Conservation (phyloP, 1,140 invertebrate species). For the Physella acuta region DNA sequence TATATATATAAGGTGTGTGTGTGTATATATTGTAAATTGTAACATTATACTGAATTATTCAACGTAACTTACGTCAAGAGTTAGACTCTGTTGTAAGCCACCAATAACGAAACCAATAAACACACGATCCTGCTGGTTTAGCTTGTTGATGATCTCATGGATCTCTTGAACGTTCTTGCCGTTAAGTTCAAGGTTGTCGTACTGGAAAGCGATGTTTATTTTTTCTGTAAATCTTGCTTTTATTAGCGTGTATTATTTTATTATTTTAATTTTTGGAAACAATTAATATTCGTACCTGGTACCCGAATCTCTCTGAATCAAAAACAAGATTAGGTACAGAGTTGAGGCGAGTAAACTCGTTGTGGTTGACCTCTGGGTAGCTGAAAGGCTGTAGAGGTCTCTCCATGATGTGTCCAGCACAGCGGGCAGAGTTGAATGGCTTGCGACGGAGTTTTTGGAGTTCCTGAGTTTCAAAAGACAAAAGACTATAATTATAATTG, state of each 20-base stretch:
- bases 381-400: constrained; percentile 27
- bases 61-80: too few species aligned
- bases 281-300: not conserved
- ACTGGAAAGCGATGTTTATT: not conserved
- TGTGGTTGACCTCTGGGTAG: too few species aligned
- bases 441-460: constrained; percentile 30
- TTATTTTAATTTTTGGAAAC: not conserved
- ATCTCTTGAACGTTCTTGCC: not conserved
- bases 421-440: constrained; percentile 31
- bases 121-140: not conserved
- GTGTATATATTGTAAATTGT: too few species aligned
- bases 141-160: not conserved
- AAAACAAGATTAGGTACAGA: constrained; percentile 18
- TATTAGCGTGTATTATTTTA: not conserved
- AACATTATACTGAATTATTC: too few species aligned
- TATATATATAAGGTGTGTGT: too few species aligned
- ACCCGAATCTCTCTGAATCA: constrained; percentile 9
- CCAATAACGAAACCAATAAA: too few species aligned
- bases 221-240: not conserved
- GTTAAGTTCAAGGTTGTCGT: not conserved
- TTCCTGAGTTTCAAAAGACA: constrained; percentile 15
- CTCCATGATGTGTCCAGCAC: constrained; percentile 20
- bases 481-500: not conserved
- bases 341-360: constrained; percentile 23
- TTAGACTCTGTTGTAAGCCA: too few species aligned